Evolutionary conservation across 2,888 invertebrate species (phyloP).

Genomic region (Drosophila mimetica): DNA sequence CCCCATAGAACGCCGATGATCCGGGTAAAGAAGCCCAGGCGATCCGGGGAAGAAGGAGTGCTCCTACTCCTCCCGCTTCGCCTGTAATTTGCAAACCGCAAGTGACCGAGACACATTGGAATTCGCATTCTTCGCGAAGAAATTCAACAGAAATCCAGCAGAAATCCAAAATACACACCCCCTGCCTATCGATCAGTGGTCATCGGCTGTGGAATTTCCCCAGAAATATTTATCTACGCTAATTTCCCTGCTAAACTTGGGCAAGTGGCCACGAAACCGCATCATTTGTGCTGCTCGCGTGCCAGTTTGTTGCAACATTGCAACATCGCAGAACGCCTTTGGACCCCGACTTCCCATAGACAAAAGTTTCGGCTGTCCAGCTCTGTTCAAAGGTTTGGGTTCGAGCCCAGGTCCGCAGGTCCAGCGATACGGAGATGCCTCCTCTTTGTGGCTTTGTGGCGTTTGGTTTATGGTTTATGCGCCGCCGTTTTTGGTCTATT

Average conservation of each 20-base stretch:
- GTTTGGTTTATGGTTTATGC: conserved; percentile 80
- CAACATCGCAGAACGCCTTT: conserved; percentile 35
- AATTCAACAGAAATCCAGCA: not conserved
- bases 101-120: conserved; percentile 54
- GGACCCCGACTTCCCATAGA: conserved; percentile 20
- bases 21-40: conserved; percentile 22
- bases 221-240: conserved; percentile 79
- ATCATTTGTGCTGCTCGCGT: conserved; percentile 72
- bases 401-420: no score
- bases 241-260: conserved; percentile 77
- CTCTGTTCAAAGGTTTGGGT: conserved; percentile 6
- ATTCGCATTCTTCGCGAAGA: conserved; percentile 45
- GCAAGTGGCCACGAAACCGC: conserved; percentile 67
- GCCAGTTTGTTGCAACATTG: conserved; percentile 52
- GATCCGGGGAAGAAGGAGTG: conserved; percentile 16
- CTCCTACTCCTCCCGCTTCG: conserved; percentile 47
- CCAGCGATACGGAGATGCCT: conserved; percentile 8
- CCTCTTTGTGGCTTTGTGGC: conserved; percentile 38
- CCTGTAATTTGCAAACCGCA: conserved; percentile 56
- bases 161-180: conserved; percentile 22
- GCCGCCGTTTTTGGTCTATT: conserved; percentile 80
- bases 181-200: conserved; percentile 62
- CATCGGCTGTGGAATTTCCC: conserved; percentile 67
- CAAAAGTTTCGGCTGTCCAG: conserved; percentile 22
- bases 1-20: conserved; percentile 31